Conservation (phyloP, 1,140 invertebrate species). For the Lordiphosa mommai region DNA sequence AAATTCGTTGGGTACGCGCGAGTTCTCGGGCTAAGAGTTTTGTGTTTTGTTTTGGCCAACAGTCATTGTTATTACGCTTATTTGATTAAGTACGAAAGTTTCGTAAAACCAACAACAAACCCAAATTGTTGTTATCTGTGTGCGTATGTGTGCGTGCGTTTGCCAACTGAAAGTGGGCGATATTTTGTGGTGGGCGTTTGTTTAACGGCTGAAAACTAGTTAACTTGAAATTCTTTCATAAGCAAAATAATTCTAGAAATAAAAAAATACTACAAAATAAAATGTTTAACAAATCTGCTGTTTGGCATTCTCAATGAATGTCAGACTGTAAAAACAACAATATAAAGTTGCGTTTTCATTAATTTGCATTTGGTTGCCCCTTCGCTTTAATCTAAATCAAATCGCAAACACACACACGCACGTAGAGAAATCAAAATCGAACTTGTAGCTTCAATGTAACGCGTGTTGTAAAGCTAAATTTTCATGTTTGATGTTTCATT, state of each 20-base stretch:
- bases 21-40: slow-evolving; percentile 13
- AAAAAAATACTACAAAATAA: slow-evolving; percentile 23
- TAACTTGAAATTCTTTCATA: slow-evolving; percentile 34
- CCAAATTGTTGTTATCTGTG: slow-evolving; percentile 26
- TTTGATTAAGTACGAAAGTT: slow-evolving; percentile 60
- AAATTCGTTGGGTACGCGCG: slow-evolving; percentile 12
- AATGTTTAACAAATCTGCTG: slow-evolving; percentile 28
- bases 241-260: slow-evolving; percentile 34
- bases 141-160: slow-evolving; percentile 20
- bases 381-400: slow-evolving; percentile 37
- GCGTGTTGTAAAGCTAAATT: slow-evolving; percentile 22
- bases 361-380: slow-evolving; percentile 51
- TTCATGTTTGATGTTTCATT: slow-evolving; percentile 26
- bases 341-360: slow-evolving; percentile 34
- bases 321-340: slow-evolving; percentile 26
- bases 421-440: slow-evolving; percentile 26
- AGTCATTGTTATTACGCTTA: slow-evolving; percentile 45
- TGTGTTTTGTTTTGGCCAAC: slow-evolving; percentile 41
- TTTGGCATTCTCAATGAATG: slow-evolving; percentile 39
- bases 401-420: slow-evolving; percentile 17
- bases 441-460: slow-evolving; percentile 21
- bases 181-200: slow-evolving; percentile 37
- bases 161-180: slow-evolving; percentile 23
- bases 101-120: slow-evolving; percentile 1
- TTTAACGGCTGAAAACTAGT: slow-evolving; percentile 41